Base-by-base conservation (phyloP, 2,113 vertebrate genomes). In the Rhipidura dahli region DNA sequence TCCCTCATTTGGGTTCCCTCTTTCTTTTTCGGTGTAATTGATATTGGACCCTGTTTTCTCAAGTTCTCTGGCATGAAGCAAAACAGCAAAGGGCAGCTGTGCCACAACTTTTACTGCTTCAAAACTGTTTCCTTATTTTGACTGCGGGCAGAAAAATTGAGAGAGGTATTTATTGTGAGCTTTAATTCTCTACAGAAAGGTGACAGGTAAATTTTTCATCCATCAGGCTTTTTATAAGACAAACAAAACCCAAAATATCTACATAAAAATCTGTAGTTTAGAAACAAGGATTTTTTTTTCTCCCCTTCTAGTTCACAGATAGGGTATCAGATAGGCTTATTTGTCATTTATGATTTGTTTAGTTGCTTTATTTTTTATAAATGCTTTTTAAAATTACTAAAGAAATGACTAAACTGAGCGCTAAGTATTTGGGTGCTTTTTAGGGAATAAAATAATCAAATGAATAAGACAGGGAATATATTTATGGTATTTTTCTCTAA, bases 371-470 rank as follows among this genome's bases (percentile, higher is more conserved):
- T 89, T 78, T 94, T 92, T 93, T 89, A 84, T 85, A 81, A 78
- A 40, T 56, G 11, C 3, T 65, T 87, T 80, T 91, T 49, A 2
- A 71, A 94, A 93, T 91, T 93, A 96, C 91, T 95, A 81, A 97
- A 82, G 39, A 30, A 11, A 56, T 92, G 40, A 79, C 71, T 89
- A 79, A 91, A 80, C 83, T 50, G 49, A 89, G 4, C 21, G 39
- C 35, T 81, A 83, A 89, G 60, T 71, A 93, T 92, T 83, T 87
- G 83, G 15, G 14, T 93, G 39, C 7, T 69, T 95, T 92, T 95
- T 84, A 81, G 61, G 47, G 65, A 30, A 56, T 64, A 77, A 68
- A 79, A 91, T 30, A 83, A 90, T 93, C 65, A 90, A 93, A 94
- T 30, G n/a, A 68, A 50, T 83, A 77, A 84, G 69, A 57, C 31